These are phyloP conservation scores for Scolopax rusticola DNA, from an alignment of 2,797 vertebrate genomes.

Conservation along the genomic window DNA sequence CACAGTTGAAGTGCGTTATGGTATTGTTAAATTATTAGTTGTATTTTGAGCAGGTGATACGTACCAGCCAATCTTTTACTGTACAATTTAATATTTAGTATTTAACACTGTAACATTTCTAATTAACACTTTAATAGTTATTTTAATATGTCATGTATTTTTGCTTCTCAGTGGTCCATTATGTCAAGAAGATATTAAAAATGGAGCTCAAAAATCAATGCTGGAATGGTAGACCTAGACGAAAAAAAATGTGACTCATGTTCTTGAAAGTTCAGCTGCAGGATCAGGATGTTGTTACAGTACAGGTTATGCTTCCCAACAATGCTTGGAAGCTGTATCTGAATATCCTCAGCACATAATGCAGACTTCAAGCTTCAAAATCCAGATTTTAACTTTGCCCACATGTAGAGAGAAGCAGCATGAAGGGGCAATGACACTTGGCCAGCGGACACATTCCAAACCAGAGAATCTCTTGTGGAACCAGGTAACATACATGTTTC, in stretches of 20 bases:
- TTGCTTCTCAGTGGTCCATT: not conserved
- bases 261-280: not conserved
- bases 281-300: not conserved
- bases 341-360: not conserved
- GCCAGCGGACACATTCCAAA: constrained; percentile 51
- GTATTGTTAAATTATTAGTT: not conserved
- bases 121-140: not conserved
- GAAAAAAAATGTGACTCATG: rapidly evolving
- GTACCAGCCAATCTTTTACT: rapidly evolving
- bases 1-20: not conserved
- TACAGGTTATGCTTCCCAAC: not conserved
- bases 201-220: not conserved
- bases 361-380: not conserved
- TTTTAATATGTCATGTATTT: not conserved
- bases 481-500: constrained; percentile 56
- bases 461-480: constrained; percentile 69
- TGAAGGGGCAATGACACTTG: constrained; percentile 36
- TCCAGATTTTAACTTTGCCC: not conserved
- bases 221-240: rapidly evolving
- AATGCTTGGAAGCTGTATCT: not conserved
- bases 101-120: not conserved
- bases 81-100: not conserved
- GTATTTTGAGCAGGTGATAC: not conserved
- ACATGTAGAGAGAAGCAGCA: not conserved
- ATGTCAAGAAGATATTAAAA: not conserved